Evolutionary conservation across 2,797 vertebrate species (phyloP).

Genomic region (Dipus sagitta): DNA sequence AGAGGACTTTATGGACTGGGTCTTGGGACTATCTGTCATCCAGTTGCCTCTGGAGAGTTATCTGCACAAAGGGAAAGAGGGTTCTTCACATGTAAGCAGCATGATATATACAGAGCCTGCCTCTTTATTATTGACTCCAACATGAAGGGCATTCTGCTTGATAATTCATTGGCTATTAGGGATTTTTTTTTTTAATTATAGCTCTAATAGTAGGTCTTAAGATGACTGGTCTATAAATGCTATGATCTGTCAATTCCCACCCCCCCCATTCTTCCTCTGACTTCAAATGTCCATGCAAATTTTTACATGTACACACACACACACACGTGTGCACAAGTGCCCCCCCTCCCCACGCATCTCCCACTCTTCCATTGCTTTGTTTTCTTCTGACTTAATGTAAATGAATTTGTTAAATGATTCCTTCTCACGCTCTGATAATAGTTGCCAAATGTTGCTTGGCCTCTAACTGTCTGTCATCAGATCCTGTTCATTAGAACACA

Average conservation of each 20-base stretch:
- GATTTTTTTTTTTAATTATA: background rate
- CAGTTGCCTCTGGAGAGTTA: background rate
- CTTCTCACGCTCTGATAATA: constrained; percentile 50
- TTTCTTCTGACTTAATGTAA: constrained; percentile 50
- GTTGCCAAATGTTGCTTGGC: constrained; percentile 4
- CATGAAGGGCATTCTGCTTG: background rate
- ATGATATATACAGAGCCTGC: background rate
- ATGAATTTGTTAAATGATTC: constrained; percentile 23
- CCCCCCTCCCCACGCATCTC: background rate
- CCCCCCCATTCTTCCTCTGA: constrained; percentile 10
- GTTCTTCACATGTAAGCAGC: background rate
- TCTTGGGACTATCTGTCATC: background rate
- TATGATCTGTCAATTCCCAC: background rate
- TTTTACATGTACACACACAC: background rate
- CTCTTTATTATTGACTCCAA: background rate
- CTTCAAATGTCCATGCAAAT: background rate
- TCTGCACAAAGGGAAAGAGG: background rate
- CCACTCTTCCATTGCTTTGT: background rate
- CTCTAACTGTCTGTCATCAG: constrained; percentile 31
- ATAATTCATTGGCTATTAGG: background rate
- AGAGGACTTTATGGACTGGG: background rate
- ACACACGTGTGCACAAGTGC: no score
- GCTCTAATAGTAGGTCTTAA: background rate
- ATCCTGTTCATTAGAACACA: constrained; percentile 33
- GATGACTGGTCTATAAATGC: background rate